Percentiles rank a stretch among this genome's conserved stretches.
phyloP scores from a whole-genome alignment of 2,113 vertebrate species.

The Phrynocephalus versicolor region DNA sequence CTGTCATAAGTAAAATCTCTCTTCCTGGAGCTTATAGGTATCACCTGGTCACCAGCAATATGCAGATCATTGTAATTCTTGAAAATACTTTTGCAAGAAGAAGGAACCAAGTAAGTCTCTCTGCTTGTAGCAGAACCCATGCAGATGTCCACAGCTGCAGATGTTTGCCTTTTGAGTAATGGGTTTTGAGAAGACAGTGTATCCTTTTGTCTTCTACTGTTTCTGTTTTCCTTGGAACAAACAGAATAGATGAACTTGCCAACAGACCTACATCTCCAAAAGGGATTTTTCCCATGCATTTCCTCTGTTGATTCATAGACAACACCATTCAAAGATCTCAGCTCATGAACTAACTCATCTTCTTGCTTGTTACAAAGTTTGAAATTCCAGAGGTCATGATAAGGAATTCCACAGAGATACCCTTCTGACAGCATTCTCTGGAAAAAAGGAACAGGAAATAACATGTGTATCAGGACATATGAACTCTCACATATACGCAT shows the following conservation, averaged over 20 bases:
- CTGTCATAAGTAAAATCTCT: conserved; percentile 76
- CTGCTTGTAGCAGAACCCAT: conserved; percentile 64
- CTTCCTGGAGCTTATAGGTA: conserved; percentile 80
- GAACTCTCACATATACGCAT: background rate
- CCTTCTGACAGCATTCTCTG: conserved; percentile 91
- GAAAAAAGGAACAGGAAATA: conserved; percentile 38
- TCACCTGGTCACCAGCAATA: conserved; percentile 90
- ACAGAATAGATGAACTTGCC: conserved; percentile 65
- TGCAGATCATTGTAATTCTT: conserved; percentile 94
- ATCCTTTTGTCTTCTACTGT: conserved; percentile 56
- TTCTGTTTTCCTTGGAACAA: conserved; percentile 61
- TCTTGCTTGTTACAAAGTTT: conserved; percentile 42
- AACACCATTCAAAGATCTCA: conserved; percentile 55
- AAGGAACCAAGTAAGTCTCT: conserved; percentile 87
- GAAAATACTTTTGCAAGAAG: conserved; percentile 94
- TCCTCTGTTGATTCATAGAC: conserved; percentile 61
- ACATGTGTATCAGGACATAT: background rate
- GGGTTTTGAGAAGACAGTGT: conserved; percentile 49
- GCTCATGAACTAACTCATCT: conserved; percentile 59
- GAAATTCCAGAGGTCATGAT: conserved; percentile 56
- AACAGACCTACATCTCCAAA: conserved; percentile 62
- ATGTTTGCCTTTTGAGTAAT: conserved; percentile 58
- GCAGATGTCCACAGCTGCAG: conserved; percentile 69
- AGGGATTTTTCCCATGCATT: conserved; percentile 60
- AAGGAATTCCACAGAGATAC: conserved; percentile 82